Percentiles rank a stretch among this genome's conserved stretches.
Evolutionary conservation across 2,888 invertebrate species (phyloP).

Genomic region (Xiphydria camelus): DNA sequence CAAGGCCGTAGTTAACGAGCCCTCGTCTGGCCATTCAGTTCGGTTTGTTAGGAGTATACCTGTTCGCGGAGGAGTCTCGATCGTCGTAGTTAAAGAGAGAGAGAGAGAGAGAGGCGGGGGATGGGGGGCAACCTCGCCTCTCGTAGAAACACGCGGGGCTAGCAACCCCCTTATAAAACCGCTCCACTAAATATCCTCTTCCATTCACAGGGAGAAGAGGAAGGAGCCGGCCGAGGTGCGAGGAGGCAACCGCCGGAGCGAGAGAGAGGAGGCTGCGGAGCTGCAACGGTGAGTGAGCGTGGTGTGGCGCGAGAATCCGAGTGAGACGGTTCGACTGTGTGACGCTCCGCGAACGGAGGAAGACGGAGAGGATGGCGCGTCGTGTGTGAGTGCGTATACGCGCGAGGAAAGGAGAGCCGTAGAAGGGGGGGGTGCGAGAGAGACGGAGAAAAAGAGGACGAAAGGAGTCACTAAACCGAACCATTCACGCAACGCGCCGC

Average conservation of each 20-base stretch:
- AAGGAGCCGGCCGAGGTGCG: conserved; percentile 8
- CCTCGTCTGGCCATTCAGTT: conserved; percentile 41
- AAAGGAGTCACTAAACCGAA: conserved; percentile 37
- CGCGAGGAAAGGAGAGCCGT: conserved; percentile 17
- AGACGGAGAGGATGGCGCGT: background rate
- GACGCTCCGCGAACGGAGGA: background rate
- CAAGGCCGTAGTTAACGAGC: conserved; percentile 51
- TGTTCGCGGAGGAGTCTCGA: background rate
- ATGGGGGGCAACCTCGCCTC: background rate
- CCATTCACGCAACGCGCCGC: conserved; percentile 47
- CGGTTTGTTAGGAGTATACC: conserved; percentile 1
- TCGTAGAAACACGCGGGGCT: too few species aligned
- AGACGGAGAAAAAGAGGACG: conserved; percentile 13
- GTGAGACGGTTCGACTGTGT: too few species aligned
- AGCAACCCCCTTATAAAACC: background rate
- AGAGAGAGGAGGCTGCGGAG: conserved; percentile 1
- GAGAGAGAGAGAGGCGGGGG: too few species aligned
- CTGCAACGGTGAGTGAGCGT: too few species aligned
- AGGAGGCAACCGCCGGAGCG: background rate
- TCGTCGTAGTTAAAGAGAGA: too few species aligned
- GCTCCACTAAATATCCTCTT: conserved; percentile 3
- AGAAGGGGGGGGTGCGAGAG: background rate
- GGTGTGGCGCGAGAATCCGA: background rate
- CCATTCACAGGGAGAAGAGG: too few species aligned
- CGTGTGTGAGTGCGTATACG: conserved; percentile 7